Conservation (phyloP, 2,888 invertebrate genomes). For the Drosophila formosana region DNA sequence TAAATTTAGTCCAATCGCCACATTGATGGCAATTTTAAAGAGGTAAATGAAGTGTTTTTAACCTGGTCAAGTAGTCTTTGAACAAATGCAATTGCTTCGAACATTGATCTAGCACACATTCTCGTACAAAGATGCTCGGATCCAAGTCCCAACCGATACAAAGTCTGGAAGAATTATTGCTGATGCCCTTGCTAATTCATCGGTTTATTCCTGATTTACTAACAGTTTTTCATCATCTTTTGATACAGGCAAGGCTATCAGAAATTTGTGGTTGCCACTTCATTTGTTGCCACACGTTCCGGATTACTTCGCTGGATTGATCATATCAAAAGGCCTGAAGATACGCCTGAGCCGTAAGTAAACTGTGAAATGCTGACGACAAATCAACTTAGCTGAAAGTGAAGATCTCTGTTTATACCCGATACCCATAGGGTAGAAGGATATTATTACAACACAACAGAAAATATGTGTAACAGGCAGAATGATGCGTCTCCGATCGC, state of each 20-base stretch:
- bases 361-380: background rate
- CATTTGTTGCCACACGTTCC: slow-evolving; percentile 96
- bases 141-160: slow-evolving; percentile 21
- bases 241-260: slow-evolving; percentile 92
- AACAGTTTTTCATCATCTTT: slow-evolving; percentile 26
- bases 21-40: slow-evolving; percentile 96
- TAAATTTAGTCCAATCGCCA: slow-evolving; percentile 94
- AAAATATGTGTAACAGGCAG: no score
- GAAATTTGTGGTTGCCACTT: slow-evolving; percentile 93
- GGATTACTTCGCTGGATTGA: slow-evolving; percentile 95
- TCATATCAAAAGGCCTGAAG: slow-evolving; percentile 87
- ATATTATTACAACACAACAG: no score
- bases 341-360: slow-evolving; percentile 89
- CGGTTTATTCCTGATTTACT: slow-evolving; percentile 11
- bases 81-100: slow-evolving; percentile 36
- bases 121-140: slow-evolving; percentile 45
- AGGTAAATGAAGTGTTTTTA: slow-evolving; percentile 89
- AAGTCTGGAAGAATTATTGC: slow-evolving; percentile 14
- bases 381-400: background rate
- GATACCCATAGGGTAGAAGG: no score
- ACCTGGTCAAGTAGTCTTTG: slow-evolving; percentile 57
- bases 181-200: slow-evolving; percentile 2
- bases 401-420: background rate
- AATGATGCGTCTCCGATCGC: no score
- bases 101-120: slow-evolving; percentile 22